These are phyloP conservation scores for Sarcophaga caerulescens DNA, from an alignment of 2,888 invertebrate genomes.

Conservation along the genomic window DNA sequence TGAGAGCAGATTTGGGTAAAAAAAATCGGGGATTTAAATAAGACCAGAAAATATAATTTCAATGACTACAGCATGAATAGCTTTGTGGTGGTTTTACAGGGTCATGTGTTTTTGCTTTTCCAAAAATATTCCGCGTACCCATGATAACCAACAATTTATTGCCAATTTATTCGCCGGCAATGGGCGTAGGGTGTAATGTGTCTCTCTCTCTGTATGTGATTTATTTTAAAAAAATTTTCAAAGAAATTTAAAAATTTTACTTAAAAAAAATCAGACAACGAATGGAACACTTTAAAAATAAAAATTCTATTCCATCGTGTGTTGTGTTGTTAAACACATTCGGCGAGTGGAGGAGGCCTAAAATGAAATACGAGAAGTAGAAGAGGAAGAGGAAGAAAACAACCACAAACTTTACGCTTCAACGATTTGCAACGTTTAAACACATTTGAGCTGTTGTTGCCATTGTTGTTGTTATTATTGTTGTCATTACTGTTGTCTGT, in stretches of 20 bases:
- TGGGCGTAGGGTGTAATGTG: too few relatives aligned
- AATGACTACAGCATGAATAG: too few relatives aligned
- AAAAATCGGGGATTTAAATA: too few relatives aligned
- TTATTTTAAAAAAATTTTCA: too few relatives aligned
- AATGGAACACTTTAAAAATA: neutral
- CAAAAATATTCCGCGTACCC: too few relatives aligned
- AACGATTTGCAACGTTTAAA: conserved; percentile 47
- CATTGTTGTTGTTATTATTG: conserved; percentile 11
- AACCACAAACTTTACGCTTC: conserved; percentile 54
- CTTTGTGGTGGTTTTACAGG: too few relatives aligned
- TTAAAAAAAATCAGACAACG: neutral
- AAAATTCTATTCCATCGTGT: conserved; percentile 34
- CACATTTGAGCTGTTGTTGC: conserved; percentile 2
- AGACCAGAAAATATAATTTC: too few relatives aligned
- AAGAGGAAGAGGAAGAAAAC: conserved; percentile 24
- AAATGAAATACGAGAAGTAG: neutral
- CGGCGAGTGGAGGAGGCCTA: neutral
- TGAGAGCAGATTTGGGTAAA: too few relatives aligned
- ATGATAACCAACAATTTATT: too few relatives aligned
- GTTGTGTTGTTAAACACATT: conserved; percentile 3
- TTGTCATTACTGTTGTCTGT: conserved; percentile 4
- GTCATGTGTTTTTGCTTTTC: too few relatives aligned
- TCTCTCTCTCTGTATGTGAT: too few relatives aligned
- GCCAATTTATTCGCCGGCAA: too few relatives aligned
- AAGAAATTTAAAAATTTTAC: neutral